Base-by-base conservation (phyloP, 2,888 invertebrate species). In the Pogonocherus hispidulus region DNA sequence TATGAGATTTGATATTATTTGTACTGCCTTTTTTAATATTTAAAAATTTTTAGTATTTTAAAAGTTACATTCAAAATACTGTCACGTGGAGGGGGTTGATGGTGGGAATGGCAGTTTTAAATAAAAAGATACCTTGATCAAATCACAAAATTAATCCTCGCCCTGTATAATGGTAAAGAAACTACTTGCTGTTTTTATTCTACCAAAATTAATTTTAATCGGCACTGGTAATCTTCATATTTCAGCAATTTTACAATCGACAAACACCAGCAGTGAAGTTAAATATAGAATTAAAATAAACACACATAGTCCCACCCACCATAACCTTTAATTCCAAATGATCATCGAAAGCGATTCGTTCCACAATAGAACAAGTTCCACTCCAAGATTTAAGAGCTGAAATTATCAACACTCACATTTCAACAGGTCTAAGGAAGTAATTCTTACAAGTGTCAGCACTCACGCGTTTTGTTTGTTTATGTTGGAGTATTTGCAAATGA, bases 261-360 rank as follows among this genome's bases (percentile, higher is more conserved):
- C 65, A 35, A 35, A 62, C 70, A 67, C 64, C 44, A 41, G 64
- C 54, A 23, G 67, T 56, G 57, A 51, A 67, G 62, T 67, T 72
- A 69, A 67, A 69, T 69, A 63, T 69, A 72, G 69, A 69, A 66
- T 55, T 67, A 72, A 69, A 69, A 63, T 55, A 65, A 63, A 47
- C 56, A 41, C 44, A 54, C 57, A 49, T 47, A 54, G 59, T 57
- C 49, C 55, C 57, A 64, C 67, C 67, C 63, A 71, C 70, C 55
- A 57, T 67, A 65, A 44, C 44, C 57, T 44, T 57, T 57, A 46
- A 57, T 47, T 59, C 19, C 19, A 51, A 62, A 62, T 37, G 27
- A 51, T 62, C 37, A 20, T 49, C 62, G 27, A 47, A 23, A 19
- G 16, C 59, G 32, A 27, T 47, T 32, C 32, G 19, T 20, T 22